Percentiles rank a stretch among this genome's conserved stretches.
phyloP scores from a whole-genome alignment of 1,140 invertebrate genomes.

The Drosophila eugracilis region DNA sequence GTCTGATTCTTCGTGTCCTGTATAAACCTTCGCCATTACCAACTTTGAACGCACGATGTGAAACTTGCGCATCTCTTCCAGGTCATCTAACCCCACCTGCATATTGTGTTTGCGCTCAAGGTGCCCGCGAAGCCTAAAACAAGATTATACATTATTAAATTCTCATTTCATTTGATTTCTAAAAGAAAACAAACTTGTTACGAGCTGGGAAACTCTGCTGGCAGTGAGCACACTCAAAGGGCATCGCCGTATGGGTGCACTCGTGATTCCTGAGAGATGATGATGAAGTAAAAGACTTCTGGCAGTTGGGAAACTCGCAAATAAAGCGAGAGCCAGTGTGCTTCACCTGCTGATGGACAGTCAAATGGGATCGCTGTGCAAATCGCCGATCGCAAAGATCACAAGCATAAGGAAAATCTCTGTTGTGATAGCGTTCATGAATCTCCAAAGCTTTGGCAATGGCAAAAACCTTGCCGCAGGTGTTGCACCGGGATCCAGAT shows the following conservation, averaged over 20 bases:
- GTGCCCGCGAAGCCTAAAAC: constrained; percentile 57
- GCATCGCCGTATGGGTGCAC: constrained; percentile 59
- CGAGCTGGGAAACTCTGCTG: constrained; percentile 58
- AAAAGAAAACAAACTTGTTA: constrained; percentile 48
- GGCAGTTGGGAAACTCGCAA: constrained; percentile 51
- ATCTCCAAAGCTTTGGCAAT: constrained; percentile 86
- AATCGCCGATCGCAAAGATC: constrained; percentile 91
- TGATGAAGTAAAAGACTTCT: constrained; percentile 61
- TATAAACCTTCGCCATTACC: constrained; percentile 32
- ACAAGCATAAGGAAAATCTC: constrained; percentile 89
- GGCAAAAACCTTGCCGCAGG: constrained; percentile 85
- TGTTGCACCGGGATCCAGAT: constrained; percentile 69
- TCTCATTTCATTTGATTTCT: not conserved
- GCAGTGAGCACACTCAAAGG: constrained; percentile 65
- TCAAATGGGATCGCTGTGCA: constrained; percentile 87
- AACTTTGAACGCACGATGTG: constrained; percentile 52
- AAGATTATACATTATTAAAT: not conserved
- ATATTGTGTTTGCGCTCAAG: constrained; percentile 52
- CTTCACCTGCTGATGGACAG: constrained; percentile 53
- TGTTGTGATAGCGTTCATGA: constrained; percentile 88
- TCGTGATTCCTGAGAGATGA: constrained; percentile 61
- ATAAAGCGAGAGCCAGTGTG: constrained; percentile 54
- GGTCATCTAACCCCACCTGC: constrained; percentile 32
- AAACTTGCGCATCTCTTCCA: constrained; percentile 70
- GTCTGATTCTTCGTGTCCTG: not conserved